Conservation (phyloP, 2,797 vertebrate species). For the Cuniculus paca region DNA sequence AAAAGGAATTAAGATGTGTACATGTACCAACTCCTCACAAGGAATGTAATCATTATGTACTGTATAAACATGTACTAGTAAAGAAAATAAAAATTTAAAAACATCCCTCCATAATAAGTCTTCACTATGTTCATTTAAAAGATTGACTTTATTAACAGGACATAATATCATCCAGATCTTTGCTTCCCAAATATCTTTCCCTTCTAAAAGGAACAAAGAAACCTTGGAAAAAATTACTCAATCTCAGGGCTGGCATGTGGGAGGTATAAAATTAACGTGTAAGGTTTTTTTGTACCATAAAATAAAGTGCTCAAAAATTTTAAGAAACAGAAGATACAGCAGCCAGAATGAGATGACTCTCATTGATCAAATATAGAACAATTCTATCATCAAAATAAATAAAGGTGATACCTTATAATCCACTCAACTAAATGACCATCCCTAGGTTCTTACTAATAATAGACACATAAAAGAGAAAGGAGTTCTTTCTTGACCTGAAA, state of each 20-base stretch:
- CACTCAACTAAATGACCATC: not conserved
- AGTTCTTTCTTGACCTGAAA: not conserved
- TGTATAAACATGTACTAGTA: not conserved
- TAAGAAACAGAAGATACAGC: not conserved
- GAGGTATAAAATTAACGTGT: conserved; percentile 17
- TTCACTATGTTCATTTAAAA: not conserved
- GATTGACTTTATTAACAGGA: conserved; percentile 6
- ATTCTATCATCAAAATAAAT: conserved; percentile 59
- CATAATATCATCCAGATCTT: not conserved
- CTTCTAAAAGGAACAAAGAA: not conserved
- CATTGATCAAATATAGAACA: not conserved
- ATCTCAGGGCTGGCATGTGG: not conserved
- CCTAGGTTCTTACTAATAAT: not conserved
- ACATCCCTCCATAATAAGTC: not conserved
- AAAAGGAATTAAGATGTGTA: not conserved
- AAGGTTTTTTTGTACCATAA: not conserved
- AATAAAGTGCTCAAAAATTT: not conserved
- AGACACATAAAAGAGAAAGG: not conserved
- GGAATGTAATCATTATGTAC: not conserved
- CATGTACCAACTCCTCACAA: not conserved
- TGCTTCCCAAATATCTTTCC: not conserved
- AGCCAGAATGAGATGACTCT: not conserved
- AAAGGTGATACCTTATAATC: not conserved
- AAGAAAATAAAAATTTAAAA: not conserved
- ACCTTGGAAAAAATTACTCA: not conserved